Base-by-base conservation (phyloP, 2,113 vertebrate genomes). In the Heterochromis multidens region DNA sequence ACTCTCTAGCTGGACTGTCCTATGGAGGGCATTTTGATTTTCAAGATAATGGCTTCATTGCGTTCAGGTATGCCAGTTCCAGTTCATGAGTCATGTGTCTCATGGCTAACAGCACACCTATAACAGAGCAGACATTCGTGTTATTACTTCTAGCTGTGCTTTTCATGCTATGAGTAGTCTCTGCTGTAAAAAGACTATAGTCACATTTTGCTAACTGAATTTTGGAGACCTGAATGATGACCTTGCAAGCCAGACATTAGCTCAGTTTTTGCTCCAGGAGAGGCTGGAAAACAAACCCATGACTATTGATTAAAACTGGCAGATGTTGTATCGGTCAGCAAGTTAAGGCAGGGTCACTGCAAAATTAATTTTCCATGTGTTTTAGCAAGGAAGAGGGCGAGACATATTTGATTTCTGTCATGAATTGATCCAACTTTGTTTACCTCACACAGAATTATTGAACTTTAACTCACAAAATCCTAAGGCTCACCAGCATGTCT, bases 301-400 rank as follows among this genome's bases (percentile, higher is more conserved):
- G 7, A 49, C 19, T 10, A 72, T 17, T 3, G 83, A 84, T 60
- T 29, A 9, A 67, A 43, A 67, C n/a, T 43, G 65, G 37, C 65
- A 27, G 23, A 70, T 27, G 52, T 5, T 54, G 83, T 16, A 17
- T 27, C n/a, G 16, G 25, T 74, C 33, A 43, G 46, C 4, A 1
- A 31, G 37, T 11, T 23, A 29, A 52, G 21, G 12, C 23, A 31
- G 57, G 29, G 77, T 40, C 83, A 62, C 63, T 13, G 31, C 23
- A 60, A 52, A 72, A 29, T 59, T 57, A 12, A 82, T 82, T 59
- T 59, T 25, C 49, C 63, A 19, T 52, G 17, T 52, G 65, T 70
- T 46, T 43, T 23, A 70, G 37, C 2, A 14, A 46, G 37, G 43
- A 70, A 59, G 37, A 5, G 65, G 23, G 19, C 12, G 5, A 63